Conservation (phyloP, 2,113 vertebrate genomes). For the Notiomystis cincta region DNA sequence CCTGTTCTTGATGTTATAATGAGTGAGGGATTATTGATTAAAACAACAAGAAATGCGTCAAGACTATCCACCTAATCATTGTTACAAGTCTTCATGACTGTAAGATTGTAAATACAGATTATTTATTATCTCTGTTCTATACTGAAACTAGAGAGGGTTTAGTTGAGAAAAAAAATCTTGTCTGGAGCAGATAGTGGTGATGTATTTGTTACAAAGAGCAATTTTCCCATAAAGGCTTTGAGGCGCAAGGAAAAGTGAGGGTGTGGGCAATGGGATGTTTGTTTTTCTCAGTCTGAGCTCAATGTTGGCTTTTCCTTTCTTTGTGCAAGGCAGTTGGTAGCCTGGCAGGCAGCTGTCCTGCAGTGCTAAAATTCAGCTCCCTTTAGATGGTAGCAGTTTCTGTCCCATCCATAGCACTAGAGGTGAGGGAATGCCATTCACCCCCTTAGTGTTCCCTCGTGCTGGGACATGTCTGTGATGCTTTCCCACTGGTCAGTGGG, state of each 20-base stretch:
- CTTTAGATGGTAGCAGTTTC: background rate
- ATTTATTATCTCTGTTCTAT: conserved; percentile 81
- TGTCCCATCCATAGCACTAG: background rate
- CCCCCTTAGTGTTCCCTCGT: background rate
- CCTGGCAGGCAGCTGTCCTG: background rate
- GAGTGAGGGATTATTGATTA: conserved; percentile 67
- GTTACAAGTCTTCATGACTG: conserved; percentile 70
- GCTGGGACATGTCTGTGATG: background rate
- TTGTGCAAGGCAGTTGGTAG: conserved; percentile 6
- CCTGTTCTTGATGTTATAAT: conserved; percentile 57
- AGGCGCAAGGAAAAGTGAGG: conserved; percentile 10
- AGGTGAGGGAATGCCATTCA: background rate
- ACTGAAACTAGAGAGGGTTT: conserved; percentile 54
- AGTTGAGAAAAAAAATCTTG: background rate
- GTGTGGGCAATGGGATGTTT: background rate
- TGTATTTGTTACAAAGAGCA: conserved; percentile 36
- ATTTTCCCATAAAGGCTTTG: conserved; percentile 42
- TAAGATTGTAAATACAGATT: conserved; percentile 84
- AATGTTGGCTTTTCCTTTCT: conserved; percentile 51
- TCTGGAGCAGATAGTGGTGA: conserved; percentile 51
- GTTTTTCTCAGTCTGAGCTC: conserved; percentile 50
- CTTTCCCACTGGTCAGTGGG: background rate
- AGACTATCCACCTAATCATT: conserved; percentile 74
- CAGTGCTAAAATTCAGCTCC: background rate
- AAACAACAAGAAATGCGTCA: conserved; percentile 71